Percentiles rank a stretch among this genome's conserved stretches.
Evolutionary conservation across 2,113 vertebrate species (phyloP).

Genomic region (Laticauda laticaudata): DNA sequence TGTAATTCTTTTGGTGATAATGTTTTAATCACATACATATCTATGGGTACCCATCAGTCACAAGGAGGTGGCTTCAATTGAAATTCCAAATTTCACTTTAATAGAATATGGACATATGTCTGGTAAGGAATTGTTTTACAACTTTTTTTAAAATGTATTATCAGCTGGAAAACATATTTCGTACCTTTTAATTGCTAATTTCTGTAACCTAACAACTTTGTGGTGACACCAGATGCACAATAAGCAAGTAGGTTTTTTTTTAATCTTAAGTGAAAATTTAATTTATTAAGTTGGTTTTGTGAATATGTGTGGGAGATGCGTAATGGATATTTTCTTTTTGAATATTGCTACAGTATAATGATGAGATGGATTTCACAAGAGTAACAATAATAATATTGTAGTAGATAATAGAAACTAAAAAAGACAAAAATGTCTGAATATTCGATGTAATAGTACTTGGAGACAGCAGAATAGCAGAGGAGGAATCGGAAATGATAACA

Average conservation of each 20-base stretch:
- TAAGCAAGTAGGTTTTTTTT: neutral
- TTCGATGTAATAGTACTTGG: neutral
- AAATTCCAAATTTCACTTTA: neutral
- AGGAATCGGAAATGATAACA: neutral
- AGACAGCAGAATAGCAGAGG: neutral
- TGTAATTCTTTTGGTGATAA: neutral
- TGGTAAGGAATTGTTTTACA: neutral
- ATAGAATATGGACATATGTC: neutral
- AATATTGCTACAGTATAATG: neutral
- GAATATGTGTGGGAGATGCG: neutral
- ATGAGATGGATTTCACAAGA: neutral
- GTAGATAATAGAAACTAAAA: neutral
- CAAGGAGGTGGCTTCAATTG: neutral
- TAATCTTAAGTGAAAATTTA: neutral
- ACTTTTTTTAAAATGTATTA: neutral
- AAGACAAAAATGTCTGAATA: neutral
- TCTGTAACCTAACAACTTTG: neutral
- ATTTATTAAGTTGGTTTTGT: neutral
- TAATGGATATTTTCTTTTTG: neutral
- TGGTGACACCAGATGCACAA: neutral
- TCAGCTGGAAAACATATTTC: neutral
- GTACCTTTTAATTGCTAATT: neutral
- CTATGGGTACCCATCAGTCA: neutral
- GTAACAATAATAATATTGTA: neutral
- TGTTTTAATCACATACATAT: neutral